A percentile compares a stretch with the other conserved stretches of the same genome.
phyloP scores from a whole-genome alignment of 2,113 vertebrate genomes.

The Sterrhoptilus dennistouni region DNA sequence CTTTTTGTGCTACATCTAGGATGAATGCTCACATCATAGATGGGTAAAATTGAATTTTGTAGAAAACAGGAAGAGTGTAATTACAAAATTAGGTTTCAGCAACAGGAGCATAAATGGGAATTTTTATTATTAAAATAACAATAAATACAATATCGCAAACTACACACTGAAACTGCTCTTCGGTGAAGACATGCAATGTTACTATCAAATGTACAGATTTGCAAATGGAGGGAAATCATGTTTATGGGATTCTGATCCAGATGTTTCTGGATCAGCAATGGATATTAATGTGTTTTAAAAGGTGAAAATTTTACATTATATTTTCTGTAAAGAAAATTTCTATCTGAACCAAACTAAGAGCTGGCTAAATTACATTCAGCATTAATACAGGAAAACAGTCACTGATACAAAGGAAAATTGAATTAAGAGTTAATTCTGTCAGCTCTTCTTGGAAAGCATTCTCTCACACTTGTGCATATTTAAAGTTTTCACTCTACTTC shows the following conservation, averaged over 20 bases:
- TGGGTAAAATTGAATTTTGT: not conserved
- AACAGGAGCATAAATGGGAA: not conserved
- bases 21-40: not conserved
- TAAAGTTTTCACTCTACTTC: not conserved
- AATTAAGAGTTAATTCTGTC: not conserved
- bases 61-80: not conserved
- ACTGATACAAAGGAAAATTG: not conserved
- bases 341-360: not conserved
- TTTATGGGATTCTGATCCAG: not conserved
- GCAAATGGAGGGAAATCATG: not conserved
- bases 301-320: not conserved
- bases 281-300: not conserved
- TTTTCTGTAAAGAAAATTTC: not conserved
- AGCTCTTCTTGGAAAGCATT: not conserved
- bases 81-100: not conserved
- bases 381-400: not conserved
- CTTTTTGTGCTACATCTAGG: not conserved
- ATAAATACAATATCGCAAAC: not conserved
- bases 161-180: not conserved
- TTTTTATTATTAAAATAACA: not conserved
- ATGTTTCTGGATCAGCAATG: not conserved
- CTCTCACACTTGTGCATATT: not conserved
- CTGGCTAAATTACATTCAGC: not conserved
- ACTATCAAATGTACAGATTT: not conserved
- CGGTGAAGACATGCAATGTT: not conserved